A percentile compares a stretch with the other conserved stretches of the same genome.
Conservation (phyloP, 2,888 invertebrate genomes). For the Acronicta aceris region DNA sequence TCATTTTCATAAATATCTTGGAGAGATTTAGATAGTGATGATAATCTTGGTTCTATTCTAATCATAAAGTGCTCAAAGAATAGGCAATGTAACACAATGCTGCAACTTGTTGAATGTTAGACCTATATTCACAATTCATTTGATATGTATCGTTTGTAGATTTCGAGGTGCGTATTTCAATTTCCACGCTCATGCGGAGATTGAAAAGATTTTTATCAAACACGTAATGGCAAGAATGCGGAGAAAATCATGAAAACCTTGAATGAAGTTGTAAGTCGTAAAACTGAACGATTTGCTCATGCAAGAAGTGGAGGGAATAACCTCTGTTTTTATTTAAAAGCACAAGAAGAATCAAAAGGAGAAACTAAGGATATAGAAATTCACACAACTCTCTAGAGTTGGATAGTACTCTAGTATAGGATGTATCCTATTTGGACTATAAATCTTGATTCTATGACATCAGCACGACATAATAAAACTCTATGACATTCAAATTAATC, state of each 20-base stretch:
- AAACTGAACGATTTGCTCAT: conserved; percentile 10
- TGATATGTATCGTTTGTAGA: conserved; percentile 13
- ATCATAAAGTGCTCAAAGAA: neutral
- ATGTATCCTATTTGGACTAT: too few species aligned
- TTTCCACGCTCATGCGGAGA: conserved; percentile 16
- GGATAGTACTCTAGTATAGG: too few species aligned
- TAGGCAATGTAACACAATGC: conserved; percentile 1
- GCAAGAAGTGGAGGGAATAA: neutral
- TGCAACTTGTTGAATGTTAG: conserved; percentile 32
- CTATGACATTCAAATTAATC: neutral
- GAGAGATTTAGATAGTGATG: conserved; percentile 1
- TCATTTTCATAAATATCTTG: conserved; percentile 15
- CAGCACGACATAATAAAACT: neutral
- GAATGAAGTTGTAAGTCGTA: conserved; percentile 31
- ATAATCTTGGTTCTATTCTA: conserved; percentile 1
- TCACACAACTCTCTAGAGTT: neutral
- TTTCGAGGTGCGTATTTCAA: conserved; percentile 19
- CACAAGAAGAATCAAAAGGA: neutral
- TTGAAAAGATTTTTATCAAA: conserved; percentile 7
- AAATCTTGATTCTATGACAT: too few species aligned
- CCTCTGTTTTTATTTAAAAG: neutral
- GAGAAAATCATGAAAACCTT: conserved; percentile 15
- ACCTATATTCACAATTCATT: conserved; percentile 29
- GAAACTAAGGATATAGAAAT: neutral
- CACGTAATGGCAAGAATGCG: conserved; percentile 17